These are phyloP conservation scores for Platycnemis pennipes DNA, from an alignment of 2,888 invertebrate genomes.

Conservation along the genomic window DNA sequence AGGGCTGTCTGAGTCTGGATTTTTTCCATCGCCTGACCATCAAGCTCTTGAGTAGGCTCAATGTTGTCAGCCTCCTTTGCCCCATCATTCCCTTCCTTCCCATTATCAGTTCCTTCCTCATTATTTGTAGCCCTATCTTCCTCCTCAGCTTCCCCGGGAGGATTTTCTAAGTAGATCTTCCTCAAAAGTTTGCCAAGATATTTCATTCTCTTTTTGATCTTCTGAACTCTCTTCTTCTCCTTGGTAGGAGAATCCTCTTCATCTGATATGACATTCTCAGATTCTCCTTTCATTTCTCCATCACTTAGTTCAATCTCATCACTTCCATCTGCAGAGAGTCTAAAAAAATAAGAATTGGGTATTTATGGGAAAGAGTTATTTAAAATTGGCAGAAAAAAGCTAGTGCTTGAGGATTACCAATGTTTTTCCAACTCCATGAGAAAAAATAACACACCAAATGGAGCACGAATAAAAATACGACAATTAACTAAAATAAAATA, in stretches of 20 bases:
- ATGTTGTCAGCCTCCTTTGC: constrained; percentile 50
- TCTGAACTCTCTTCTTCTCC: constrained; percentile 63
- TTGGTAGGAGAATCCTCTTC: constrained; percentile 1
- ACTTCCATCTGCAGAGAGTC: constrained; percentile 75
- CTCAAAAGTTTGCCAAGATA: constrained; percentile 43
- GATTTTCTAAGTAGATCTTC: constrained; percentile 53
- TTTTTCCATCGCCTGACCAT: constrained; percentile 74
- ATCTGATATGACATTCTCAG: constrained; percentile 61
- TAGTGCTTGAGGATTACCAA: too few relatives aligned
- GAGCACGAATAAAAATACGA: too few relatives aligned
- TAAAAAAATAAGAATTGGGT: constrained; percentile 75
- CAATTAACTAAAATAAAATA: too few relatives aligned
- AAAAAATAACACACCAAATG: too few relatives aligned
- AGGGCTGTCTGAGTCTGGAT: constrained; percentile 77
- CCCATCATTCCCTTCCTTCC: constrained; percentile 4
- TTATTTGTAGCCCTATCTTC: neutral
- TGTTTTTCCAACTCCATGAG: too few relatives aligned
- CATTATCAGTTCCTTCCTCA: neutral
- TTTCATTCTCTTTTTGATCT: constrained; percentile 69
- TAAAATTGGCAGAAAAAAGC: too few relatives aligned
- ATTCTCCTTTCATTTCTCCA: constrained; percentile 72
- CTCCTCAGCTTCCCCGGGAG: neutral
- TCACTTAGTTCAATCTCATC: constrained; percentile 71
- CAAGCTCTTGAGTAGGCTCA: constrained; percentile 68
- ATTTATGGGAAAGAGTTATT: too few relatives aligned